These are phyloP conservation scores for Epirrhoe alternata DNA, from an alignment of 2,888 invertebrate genomes.

Conservation along the genomic window DNA sequence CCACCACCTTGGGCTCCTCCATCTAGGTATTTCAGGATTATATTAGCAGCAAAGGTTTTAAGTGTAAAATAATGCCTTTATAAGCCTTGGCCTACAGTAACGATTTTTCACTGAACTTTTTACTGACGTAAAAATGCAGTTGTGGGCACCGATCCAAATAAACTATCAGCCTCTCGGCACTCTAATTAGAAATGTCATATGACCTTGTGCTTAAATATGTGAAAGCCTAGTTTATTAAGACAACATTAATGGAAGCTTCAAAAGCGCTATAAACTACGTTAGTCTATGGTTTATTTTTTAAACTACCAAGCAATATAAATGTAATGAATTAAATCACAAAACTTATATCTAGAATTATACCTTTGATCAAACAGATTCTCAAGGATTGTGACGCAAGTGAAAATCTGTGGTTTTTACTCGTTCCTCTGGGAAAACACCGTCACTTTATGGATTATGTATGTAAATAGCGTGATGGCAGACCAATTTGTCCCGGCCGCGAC, in stretches of 20 bases:
- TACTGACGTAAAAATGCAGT: slow-evolving; percentile 28
- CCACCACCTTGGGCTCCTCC: too few species aligned
- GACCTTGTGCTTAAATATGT: slow-evolving; percentile 24
- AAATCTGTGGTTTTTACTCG: not conserved
- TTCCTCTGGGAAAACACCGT: not conserved
- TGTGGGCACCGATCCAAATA: slow-evolving; percentile 39
- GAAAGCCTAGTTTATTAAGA: not conserved
- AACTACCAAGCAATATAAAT: not conserved
- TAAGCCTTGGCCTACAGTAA: not conserved
- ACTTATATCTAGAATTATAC: too few species aligned
- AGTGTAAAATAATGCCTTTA: not conserved
- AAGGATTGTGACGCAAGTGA: not conserved
- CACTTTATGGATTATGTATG: slow-evolving; percentile 14
- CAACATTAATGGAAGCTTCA: not conserved
- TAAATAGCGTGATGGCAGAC: slow-evolving; percentile 20
- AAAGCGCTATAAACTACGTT: not conserved
- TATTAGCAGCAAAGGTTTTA: not conserved
- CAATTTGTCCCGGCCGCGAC: slow-evolving; percentile 32
- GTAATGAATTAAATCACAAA: not conserved
- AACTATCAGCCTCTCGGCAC: slow-evolving; percentile 26
- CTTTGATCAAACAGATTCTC: not conserved
- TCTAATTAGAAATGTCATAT: slow-evolving; percentile 33
- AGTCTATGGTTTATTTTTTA: not conserved
- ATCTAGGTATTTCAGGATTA: slow-evolving; percentile 16
- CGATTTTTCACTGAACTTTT: slow-evolving; percentile 5